Percentiles rank a stretch among this genome's conserved stretches.
phyloP scores from a whole-genome alignment of 2,888 invertebrate genomes.

The Noctua comes region DNA sequence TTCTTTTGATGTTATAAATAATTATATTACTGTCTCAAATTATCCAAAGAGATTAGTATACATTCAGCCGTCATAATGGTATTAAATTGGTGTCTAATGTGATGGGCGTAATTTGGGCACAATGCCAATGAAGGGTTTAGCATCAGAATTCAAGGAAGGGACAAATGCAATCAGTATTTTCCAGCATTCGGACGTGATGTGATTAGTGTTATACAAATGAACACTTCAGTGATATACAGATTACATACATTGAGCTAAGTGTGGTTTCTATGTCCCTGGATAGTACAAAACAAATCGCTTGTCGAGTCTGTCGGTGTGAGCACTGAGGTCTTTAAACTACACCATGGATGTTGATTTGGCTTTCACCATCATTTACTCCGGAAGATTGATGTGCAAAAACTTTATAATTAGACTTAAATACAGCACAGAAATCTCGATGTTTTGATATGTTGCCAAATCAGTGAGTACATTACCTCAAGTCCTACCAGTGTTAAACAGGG shows the following conservation, averaged over 20 bases:
- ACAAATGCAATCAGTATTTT: conserved; percentile 2
- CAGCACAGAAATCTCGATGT: background rate
- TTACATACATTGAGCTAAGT: background rate
- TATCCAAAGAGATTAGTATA: conserved; percentile 21
- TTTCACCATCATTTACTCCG: background rate
- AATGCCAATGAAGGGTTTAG: conserved; percentile 26
- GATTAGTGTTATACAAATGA: conserved; percentile 10
- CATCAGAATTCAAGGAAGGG: conserved; percentile 18
- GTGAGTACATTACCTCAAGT: background rate
- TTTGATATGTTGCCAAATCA: background rate
- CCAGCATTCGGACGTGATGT: conserved; percentile 5
- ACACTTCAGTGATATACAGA: background rate
- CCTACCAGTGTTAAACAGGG: too few relatives aligned
- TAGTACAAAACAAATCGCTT: background rate
- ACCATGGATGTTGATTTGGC: background rate
- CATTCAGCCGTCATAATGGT: conserved; percentile 16
- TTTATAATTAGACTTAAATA: background rate
- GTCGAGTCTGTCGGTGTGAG: background rate
- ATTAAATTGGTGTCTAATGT: conserved; percentile 38
- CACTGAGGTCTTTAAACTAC: background rate
- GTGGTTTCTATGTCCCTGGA: too few relatives aligned
- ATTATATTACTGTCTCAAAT: conserved; percentile 7
- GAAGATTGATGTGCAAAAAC: background rate
- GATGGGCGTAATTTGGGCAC: conserved; percentile 33
- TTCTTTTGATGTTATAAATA: conserved; percentile 18